phyloP scores from a whole-genome alignment of 2,888 invertebrate genomes.

The Caenorhabditis sinica region DNA sequence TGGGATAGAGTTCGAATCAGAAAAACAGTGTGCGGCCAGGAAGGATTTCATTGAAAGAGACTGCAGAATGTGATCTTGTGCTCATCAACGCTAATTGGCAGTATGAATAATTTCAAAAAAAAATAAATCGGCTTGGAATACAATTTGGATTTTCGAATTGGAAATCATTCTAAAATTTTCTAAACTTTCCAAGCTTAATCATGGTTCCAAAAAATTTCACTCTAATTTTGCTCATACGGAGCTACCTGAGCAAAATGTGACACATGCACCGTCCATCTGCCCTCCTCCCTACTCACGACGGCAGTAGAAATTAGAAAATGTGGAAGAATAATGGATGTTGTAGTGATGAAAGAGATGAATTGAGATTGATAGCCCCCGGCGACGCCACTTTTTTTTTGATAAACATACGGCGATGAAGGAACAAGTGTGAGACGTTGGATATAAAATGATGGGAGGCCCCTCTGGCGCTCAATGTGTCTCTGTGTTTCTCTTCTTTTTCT shows the following conservation, averaged over 20 bases:
- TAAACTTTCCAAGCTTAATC: not conserved
- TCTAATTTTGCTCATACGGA: too few species aligned
- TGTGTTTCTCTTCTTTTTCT: constrained; percentile 23
- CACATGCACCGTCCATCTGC: constrained; percentile 6
- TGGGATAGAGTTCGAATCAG: not conserved
- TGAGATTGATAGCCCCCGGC: constrained; percentile 63
- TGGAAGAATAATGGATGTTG: constrained; percentile 64
- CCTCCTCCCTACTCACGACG: not conserved
- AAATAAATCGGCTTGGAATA: too few species aligned
- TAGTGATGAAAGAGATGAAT: constrained; percentile 64
- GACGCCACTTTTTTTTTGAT: constrained; percentile 57
- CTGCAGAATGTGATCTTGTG: too few species aligned
- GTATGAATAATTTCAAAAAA: too few species aligned
- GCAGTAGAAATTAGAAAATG: constrained; percentile 43
- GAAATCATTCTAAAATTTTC: too few species aligned
- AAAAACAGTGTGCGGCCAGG: not conserved
- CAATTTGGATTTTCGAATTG: too few species aligned
- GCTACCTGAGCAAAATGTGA: constrained; percentile 2
- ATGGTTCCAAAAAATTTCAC: too few species aligned
- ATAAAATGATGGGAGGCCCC: constrained; percentile 60
- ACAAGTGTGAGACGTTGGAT: constrained; percentile 66
- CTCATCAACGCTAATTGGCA: too few species aligned
- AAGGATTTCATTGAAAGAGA: not conserved
- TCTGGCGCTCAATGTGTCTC: constrained; percentile 45
- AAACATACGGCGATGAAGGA: constrained; percentile 61